Conservation (phyloP, 2,113 vertebrate species). For the Bettongia penicillata region DNA sequence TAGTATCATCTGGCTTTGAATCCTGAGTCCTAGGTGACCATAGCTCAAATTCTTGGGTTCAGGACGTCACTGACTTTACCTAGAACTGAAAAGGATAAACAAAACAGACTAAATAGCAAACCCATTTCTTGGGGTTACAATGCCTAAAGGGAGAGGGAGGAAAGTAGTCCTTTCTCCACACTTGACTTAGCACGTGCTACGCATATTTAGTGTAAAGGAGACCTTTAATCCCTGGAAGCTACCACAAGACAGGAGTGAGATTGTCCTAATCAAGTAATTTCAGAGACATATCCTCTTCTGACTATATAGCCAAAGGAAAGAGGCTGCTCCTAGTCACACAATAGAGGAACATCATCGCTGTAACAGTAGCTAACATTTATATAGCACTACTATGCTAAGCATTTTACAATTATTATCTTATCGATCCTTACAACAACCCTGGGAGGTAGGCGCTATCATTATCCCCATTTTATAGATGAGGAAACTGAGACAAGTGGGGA, state of each 20-base stretch:
- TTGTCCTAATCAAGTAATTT: too few species aligned
- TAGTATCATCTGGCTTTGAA: background rate
- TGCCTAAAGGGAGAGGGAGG: background rate
- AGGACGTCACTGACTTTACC: background rate
- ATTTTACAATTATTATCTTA: too few species aligned
- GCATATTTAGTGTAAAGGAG: background rate
- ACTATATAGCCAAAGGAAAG: too few species aligned
- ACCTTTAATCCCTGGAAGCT: background rate
- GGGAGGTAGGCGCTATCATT: too few species aligned
- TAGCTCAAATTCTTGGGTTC: background rate
- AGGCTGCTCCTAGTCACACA: too few species aligned
- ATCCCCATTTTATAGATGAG: too few species aligned
- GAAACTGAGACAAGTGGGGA: too few species aligned
- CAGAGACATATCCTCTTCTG: too few species aligned
- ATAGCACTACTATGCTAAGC: too few species aligned
- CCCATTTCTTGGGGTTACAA: background rate
- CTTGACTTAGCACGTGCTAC: background rate
- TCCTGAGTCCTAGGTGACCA: background rate
- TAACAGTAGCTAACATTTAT: too few species aligned
- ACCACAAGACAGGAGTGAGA: background rate
- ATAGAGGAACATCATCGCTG: too few species aligned
- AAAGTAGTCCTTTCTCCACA: background rate
- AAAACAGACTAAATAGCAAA: background rate
- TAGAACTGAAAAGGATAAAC: background rate
- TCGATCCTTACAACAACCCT: too few species aligned